Evolutionary conservation across 1,140 invertebrate species (phyloP).

Genomic region (Amyelois transitella): DNA sequence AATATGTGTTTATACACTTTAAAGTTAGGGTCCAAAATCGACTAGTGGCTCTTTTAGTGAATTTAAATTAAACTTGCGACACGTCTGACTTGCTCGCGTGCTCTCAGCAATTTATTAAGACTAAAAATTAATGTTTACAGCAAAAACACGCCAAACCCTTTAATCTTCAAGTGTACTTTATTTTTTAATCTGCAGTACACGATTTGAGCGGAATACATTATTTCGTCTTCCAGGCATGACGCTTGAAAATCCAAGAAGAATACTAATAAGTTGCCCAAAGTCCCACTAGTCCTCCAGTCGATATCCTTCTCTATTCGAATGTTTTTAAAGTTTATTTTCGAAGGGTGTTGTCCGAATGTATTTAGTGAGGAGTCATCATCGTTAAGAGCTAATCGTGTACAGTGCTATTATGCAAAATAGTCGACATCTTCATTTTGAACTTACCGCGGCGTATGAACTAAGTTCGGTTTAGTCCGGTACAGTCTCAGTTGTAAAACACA

Average conservation of each 20-base stretch:
- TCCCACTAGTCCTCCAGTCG: slow-evolving; percentile 10
- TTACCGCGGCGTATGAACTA: slow-evolving; percentile 15
- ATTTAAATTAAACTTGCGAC: too few species aligned
- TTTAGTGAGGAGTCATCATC: slow-evolving; percentile 50
- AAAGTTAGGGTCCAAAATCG: too few species aligned
- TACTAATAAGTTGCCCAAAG: slow-evolving; percentile 45
- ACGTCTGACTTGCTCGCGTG: too few species aligned
- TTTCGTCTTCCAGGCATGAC: slow-evolving; percentile 55
- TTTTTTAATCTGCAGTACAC: slow-evolving; percentile 36
- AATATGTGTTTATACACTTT: too few species aligned
- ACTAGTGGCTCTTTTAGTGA: too few species aligned
- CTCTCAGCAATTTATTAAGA: too few species aligned
- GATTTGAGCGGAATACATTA: slow-evolving; percentile 42
- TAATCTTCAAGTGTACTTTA: not conserved
- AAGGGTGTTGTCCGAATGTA: slow-evolving; percentile 1
- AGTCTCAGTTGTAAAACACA: too few species aligned
- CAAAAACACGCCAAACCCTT: not conserved
- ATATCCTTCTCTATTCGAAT: slow-evolving; percentile 9
- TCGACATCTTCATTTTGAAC: slow-evolving; percentile 41
- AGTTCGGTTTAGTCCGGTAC: not conserved
- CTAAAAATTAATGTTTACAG: too few species aligned
- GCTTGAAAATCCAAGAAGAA: slow-evolving; percentile 41
- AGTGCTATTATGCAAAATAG: slow-evolving; percentile 56
- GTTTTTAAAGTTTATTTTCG: not conserved
- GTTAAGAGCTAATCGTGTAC: slow-evolving; percentile 62